Evolutionary conservation across 2,888 invertebrate species (phyloP).

Genomic region (Pharmacophagus antenor): DNA sequence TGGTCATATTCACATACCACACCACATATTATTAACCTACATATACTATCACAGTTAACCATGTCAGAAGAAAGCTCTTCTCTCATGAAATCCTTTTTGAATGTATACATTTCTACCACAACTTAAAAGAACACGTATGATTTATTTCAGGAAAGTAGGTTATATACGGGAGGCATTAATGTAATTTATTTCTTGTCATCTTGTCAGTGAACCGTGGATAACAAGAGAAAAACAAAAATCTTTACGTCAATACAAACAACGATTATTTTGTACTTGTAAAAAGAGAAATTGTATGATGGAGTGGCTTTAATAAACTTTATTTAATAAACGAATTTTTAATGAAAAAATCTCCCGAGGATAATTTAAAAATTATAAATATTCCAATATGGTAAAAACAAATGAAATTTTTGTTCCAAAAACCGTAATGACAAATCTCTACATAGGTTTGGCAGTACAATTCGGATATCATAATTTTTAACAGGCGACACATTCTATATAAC

Average conservation of each 20-base stretch:
- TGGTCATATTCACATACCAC: too few species aligned
- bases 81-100: not conserved
- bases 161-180: conserved; percentile 28
- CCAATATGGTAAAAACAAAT: too few species aligned
- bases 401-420: too few species aligned
- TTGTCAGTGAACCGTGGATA: conserved; percentile 35
- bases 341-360: not conserved
- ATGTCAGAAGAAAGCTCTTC: not conserved
- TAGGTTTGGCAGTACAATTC: too few species aligned
- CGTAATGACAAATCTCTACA: too few species aligned
- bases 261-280: conserved; percentile 14
- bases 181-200: conserved; percentile 31
- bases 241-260: conserved; percentile 21
- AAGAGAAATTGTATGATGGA: not conserved
- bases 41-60: too few species aligned
- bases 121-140: conserved; percentile 9
- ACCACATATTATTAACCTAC: too few species aligned
- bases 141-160: conserved; percentile 16
- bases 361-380: too few species aligned
- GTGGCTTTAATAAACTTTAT: not conserved
- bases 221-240: conserved; percentile 33
- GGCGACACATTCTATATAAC: too few species aligned
- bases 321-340: not conserved
- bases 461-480: too few species aligned
- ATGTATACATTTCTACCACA: conserved; percentile 8